Conservation (phyloP, 2,797 vertebrate genomes). For the Chiroxiphia lanceolata region DNA sequence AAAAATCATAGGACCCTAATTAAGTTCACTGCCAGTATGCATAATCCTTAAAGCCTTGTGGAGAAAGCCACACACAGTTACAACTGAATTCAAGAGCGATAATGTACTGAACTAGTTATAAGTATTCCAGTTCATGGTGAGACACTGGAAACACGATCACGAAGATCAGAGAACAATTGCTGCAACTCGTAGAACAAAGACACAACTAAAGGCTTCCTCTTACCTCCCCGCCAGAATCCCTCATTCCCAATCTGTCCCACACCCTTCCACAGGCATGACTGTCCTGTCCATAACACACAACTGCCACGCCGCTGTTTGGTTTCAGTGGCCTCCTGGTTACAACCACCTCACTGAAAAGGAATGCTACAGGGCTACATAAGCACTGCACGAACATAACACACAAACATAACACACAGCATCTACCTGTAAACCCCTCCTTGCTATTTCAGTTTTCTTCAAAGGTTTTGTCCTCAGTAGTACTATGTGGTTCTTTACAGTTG, state of each 20-base stretch:
- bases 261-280: neutral
- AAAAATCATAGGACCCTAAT: neutral
- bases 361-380: neutral
- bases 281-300: neutral
- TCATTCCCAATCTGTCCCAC: neutral
- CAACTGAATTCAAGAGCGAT: neutral
- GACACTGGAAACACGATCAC: neutral
- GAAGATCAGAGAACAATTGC: neutral
- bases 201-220: neutral
- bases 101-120: neutral
- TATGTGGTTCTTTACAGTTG: neutral
- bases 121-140: neutral
- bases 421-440: neutral
- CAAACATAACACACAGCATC: neutral
- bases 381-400: neutral
- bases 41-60: neutral
- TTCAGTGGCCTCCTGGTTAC: neutral
- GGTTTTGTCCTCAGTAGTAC: neutral
- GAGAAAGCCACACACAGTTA: neutral
- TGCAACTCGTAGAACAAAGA: neutral
- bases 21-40: neutral
- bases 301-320: neutral
- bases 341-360: conserved; percentile 14
- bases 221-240: neutral
- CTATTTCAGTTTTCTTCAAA: neutral